These are phyloP conservation scores for Paradisaea rubra DNA, from an alignment of 2,113 vertebrate genomes.

Conservation along the genomic window DNA sequence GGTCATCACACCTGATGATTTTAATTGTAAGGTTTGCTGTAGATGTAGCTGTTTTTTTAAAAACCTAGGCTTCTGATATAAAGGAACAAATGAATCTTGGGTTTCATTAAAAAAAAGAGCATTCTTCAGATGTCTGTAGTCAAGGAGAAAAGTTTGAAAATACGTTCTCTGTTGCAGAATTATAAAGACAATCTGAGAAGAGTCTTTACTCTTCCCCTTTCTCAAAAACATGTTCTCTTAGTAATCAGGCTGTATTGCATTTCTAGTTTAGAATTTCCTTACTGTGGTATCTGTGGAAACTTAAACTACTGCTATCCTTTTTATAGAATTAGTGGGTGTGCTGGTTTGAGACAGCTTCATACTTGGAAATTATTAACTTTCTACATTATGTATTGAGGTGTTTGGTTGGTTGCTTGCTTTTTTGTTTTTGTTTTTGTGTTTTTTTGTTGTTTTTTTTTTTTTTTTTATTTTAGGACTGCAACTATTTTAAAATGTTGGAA, in stretches of 20 bases:
- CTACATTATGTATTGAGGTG: not conserved
- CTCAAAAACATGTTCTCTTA: not conserved
- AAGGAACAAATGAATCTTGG: not conserved
- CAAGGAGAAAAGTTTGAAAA: not conserved
- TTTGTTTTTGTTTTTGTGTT: no score
- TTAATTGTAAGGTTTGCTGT: not conserved
- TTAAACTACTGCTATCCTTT: not conserved
- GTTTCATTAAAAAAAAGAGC: not conserved
- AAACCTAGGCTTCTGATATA: not conserved
- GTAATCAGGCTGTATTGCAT: not conserved
- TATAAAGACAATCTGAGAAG: not conserved
- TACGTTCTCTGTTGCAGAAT: not conserved
- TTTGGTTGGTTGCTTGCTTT: not conserved
- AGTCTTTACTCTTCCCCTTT: not conserved
- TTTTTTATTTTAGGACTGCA: not conserved
- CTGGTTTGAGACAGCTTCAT: not conserved
- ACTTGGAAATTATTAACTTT: not conserved
- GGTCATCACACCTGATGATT: not conserved
- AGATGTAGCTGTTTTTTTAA: not conserved
- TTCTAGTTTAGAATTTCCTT: not conserved
- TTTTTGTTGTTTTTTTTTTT: not conserved
- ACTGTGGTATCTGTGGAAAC: not conserved
- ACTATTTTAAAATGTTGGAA: not conserved
- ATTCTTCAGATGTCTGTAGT: not conserved
- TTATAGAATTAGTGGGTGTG: not conserved